A percentile compares a stretch with the other conserved stretches of the same genome.
These are phyloP conservation scores for Leptocoma aspasia DNA, from an alignment of 2,113 vertebrate genomes.

Conservation along the genomic window DNA sequence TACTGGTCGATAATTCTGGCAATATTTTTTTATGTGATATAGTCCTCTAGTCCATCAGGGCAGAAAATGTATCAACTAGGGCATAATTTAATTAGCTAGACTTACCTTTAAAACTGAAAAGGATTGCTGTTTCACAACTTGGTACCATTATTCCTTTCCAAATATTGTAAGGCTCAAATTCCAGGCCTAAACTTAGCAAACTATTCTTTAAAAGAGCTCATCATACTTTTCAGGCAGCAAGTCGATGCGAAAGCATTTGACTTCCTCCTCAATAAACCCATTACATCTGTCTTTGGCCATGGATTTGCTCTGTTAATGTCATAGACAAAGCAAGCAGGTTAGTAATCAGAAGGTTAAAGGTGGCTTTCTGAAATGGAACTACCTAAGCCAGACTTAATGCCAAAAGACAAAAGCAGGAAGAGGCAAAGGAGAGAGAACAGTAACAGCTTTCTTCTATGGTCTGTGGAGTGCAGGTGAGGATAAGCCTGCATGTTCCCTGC, in stretches of 20 bases:
- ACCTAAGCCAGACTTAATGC: not conserved
- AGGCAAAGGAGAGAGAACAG: not conserved
- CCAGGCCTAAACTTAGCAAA: not conserved
- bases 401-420: constrained; percentile 1
- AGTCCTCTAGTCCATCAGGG: not conserved
- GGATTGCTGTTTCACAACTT: not conserved
- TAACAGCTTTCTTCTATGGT: not conserved
- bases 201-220: not conserved
- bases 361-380: not conserved
- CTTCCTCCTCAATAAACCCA: not conserved
- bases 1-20: not conserved
- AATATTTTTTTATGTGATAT: no score
- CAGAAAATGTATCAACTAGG: not conserved
- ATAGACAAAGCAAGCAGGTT: not conserved
- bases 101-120: not conserved
- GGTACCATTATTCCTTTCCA: not conserved
- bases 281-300: not conserved
- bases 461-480: not conserved
- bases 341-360: constrained; percentile 9
- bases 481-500: not conserved
- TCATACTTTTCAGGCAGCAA: not conserved
- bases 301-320: not conserved
- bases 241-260: not conserved
- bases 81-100: not conserved
- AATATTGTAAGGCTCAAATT: not conserved